Conservation (phyloP, 2,797 vertebrate species). For the Artibeus lituratus region DNA sequence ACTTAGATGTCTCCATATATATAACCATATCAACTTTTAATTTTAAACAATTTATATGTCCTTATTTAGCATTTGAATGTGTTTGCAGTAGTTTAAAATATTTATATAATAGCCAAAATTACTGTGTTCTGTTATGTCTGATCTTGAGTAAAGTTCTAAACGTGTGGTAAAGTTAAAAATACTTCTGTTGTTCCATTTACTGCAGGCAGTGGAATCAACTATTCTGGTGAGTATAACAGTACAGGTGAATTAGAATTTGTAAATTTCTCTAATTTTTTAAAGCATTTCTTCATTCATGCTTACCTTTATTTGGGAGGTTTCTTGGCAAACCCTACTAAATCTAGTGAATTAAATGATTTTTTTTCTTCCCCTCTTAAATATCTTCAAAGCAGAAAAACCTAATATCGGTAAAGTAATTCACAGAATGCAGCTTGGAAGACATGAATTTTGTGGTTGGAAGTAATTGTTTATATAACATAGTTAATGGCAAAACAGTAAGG, state of each 20-base stretch:
- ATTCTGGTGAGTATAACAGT: constrained; percentile 62
- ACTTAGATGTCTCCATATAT: not conserved
- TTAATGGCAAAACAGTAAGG: not conserved
- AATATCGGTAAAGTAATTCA: not conserved
- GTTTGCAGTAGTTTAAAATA: constrained; percentile 35
- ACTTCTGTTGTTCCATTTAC: constrained; percentile 63
- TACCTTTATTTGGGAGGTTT: constrained; percentile 53
- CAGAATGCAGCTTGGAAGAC: constrained; percentile 9
- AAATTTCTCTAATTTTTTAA: constrained; percentile 28
- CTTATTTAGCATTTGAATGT: constrained; percentile 10
- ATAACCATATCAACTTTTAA: constrained; percentile 5
- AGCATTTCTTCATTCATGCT: constrained; percentile 44
- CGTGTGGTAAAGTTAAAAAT: constrained; percentile 67
- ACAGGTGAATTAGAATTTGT: constrained; percentile 30
- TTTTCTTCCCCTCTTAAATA: not conserved
- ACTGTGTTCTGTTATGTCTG: constrained; percentile 27
- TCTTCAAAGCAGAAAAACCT: constrained; percentile 5
- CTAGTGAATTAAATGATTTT: not conserved
- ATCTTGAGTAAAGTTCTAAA: constrained; percentile 54
- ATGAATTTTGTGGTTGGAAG: not conserved
- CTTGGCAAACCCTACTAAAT: constrained; percentile 26
- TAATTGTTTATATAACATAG: constrained; percentile 1
- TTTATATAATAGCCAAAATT: not conserved
- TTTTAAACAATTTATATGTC: constrained; percentile 38
- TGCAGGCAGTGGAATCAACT: constrained; percentile 48